Base-by-base conservation (phyloP, 1,140 invertebrate genomes). In the Papilio polyxenes region DNA sequence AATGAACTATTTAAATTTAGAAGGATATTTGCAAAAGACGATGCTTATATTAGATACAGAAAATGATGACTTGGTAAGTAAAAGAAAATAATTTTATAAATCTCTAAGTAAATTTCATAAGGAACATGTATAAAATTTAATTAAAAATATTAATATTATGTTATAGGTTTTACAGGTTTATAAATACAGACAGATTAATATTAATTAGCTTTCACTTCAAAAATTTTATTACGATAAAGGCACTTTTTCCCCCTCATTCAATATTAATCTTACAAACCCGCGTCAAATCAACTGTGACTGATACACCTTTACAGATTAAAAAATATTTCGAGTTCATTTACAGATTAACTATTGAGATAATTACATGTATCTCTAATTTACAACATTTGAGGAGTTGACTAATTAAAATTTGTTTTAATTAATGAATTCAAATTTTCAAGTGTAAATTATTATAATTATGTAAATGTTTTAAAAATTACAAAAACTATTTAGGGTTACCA, bases 261-360 rank as follows among this genome's bases (percentile, higher is more conserved):
- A 88, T 85, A 90, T 88, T 87, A 88, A 89, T 86, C 85, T 82
- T 77, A 62, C 62, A 79, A 81, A 85, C 84, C 84, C 79, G 79
- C 78, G 83, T 88, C 85, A 86, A 83, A 86, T 80, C 84, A 80
- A 80, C 83, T 80, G 62, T 80, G 59, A 62, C 77, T 65, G 81
- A 86, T 86, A 86, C 85, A 83, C 87, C 85, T 85, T 86, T 85
- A 87, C 82, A 84, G 83, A 85, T 87, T 86, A 84, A 84, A 83
- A 89, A 84, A 84, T 83, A 84, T 84, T 87, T 86, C 81, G 81
- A 83, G 81, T 85, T 80, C 83, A 88, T 85, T 85, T 83, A 83
- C 80, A 81, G 83, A 83, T 83, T 80, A 51, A 83, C 51, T 81
- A 75, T 79, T 74, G 51, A 84, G 83, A 85, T 88, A 84, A 81